phyloP scores from a whole-genome alignment of 2,113 vertebrate species.

The Pholis gunnellus region DNA sequence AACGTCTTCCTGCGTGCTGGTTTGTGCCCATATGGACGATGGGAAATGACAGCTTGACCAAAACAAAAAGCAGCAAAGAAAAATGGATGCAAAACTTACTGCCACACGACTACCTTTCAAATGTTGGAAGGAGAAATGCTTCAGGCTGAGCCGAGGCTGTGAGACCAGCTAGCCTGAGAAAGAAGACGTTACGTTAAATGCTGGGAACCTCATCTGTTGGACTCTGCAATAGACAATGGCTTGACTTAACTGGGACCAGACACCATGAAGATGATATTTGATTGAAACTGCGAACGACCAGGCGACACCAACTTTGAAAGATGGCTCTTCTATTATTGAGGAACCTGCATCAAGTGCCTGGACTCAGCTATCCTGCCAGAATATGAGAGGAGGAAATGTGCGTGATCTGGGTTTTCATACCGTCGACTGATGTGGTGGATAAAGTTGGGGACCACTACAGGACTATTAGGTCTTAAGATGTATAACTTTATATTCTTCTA shows the following conservation, averaged over 20 bases:
- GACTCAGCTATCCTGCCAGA: background rate
- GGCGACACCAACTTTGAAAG: background rate
- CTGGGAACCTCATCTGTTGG: conserved; percentile 10
- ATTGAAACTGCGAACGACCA: background rate
- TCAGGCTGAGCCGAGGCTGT: background rate
- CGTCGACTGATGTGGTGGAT: background rate
- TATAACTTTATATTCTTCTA: background rate
- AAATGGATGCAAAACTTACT: background rate
- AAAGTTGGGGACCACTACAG: background rate
- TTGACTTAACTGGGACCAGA: conserved; percentile 31
- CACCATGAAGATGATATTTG: background rate
- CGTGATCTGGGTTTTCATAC: background rate
- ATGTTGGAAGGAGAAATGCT: background rate
- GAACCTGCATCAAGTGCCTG: background rate
- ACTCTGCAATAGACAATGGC: conserved; percentile 16
- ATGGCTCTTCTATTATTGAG: background rate
- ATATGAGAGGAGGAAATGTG: background rate
- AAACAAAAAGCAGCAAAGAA: conserved; percentile 2
- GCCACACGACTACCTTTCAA: background rate
- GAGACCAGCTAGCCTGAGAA: background rate
- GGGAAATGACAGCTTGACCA: conserved; percentile 13
- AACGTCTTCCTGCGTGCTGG: background rate
- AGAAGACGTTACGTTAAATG: background rate
- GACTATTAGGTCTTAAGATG: background rate
- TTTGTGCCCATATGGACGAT: background rate